Evolutionary conservation across 2,888 invertebrate genomes (phyloP), one percentile per base, ranked within the genome.

Genomic region (Heterodera filipjevi): DNA sequence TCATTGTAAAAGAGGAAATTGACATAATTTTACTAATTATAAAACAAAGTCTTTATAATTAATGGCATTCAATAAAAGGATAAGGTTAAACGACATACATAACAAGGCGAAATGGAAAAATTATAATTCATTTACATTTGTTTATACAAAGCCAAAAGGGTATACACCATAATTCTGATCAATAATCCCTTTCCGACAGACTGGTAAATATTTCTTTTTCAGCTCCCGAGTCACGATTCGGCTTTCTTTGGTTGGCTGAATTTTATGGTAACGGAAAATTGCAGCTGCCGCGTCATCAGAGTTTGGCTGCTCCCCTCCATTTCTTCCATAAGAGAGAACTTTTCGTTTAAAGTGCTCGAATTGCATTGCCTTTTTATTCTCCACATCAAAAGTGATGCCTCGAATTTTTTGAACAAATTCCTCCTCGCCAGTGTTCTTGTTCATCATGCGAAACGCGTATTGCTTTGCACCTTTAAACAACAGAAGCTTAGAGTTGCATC

Each of bases 381-480:
- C 1, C 46, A 46, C 72, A 49, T 71, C 72, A 27, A 71, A 49
- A 3, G 72, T 71, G 27, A 71, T 71, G 14, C 72, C 72, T 14
- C 72, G 44, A 16, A 39, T 14, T n/a, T 44, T 71, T 44, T 46
- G 39, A 39, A 27, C 71, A 44, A 5, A 46, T 71, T 33, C n/a
- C 14, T 3, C 33, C 19, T 39, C 39, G 8, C 71, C 71, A 16
- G 6, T 46, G 2, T 27, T 10, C 44, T 33, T n/a, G 19, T 44
- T 22, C 3, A 6, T 14, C 35, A 73, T n/a, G 6, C 44, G n/a
- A 8, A 73, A 32, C 2, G 49, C 73, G 49, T 73, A 73, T 27
- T 73, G 73, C 33, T 73, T 73, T 14, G 73, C 53, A n/a, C 73
- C 32, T n/a, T n/a, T n/a, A n/a, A n/a, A n/a, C n/a, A n/a, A n/a